Evolutionary conservation across 2,888 invertebrate genomes (phyloP), one percentile per base, ranked within the genome.

Genomic region (Biston betularia): DNA sequence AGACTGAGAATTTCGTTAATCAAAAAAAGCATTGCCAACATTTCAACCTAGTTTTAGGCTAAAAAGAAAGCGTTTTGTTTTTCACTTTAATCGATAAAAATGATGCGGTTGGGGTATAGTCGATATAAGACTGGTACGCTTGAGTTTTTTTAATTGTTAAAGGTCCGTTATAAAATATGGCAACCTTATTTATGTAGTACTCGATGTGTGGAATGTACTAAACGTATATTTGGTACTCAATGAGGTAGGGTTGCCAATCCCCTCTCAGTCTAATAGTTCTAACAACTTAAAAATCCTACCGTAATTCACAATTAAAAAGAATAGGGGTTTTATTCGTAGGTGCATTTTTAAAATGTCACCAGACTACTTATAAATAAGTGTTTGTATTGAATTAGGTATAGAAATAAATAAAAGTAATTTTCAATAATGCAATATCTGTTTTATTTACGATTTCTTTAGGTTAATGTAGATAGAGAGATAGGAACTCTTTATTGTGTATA

Each of bases 341-440:
- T 67, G 6, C 55, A 63, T 54, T 50, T 63, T 38, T 33, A 56
- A 63, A 67, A 59, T 56, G 59, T 50, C 15, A 56, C 67, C 50
- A n/a, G 58, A 55, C 42, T 54, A 62, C 49, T 14, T 57, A 54
- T 54, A 40, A 46, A 34, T 59, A 65, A 60, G 59, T 57, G 24
- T 45, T 65, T 55, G 46, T 57, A 56, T 40, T 61, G 12, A 49
- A 55, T 49, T 52, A 61, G 44, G 11, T 12, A 46, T 48, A 15
- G 46, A 59, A 45, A 38, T 11, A 52, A 66, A 66, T 57, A 62
- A 63, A 67, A 63, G 54, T 63, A 49, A 45, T 62, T 57, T 53
- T 38, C n/a, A 53, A 12, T 53, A 61, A 66, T 62, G 60, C 45
- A 48, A 48, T 58, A 46, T 53, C 33, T 55, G 42, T 65, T 65